These are phyloP conservation scores for Oedothorax gibbosus DNA, from an alignment of 1,140 invertebrate species.

Conservation along the genomic window DNA sequence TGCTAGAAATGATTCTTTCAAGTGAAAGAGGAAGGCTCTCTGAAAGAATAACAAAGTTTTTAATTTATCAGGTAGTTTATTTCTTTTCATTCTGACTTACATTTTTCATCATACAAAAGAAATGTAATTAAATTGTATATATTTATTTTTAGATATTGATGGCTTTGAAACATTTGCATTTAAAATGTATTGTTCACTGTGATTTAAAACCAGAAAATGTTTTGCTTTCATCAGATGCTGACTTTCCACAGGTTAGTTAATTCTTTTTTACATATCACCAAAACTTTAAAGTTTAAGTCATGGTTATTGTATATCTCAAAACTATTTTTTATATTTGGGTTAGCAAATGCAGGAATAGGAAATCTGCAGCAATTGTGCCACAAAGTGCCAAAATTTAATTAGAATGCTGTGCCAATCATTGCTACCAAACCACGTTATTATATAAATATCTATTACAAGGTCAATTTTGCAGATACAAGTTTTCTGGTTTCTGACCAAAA, in stretches of 20 bases:
- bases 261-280: background rate
- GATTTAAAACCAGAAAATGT: constrained; percentile 99
- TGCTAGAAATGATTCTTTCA: constrained; percentile 99
- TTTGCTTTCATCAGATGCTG: constrained; percentile 88
- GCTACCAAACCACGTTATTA: no score
- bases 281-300: background rate
- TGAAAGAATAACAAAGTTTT: constrained; percentile 95
- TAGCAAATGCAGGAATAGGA: no score
- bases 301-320: background rate
- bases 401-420: no score
- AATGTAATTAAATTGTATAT: background rate
- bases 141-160: constrained; percentile 84
- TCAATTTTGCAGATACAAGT: no score
- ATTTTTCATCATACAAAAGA: background rate
- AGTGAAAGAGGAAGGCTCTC: constrained; percentile 89
- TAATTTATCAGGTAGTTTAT: constrained; percentile 86
- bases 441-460: no score
- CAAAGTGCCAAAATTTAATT: no score
- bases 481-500: no score
- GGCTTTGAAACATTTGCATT: constrained; percentile 96
- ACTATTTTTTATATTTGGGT: no score
- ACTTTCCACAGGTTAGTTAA: constrained; percentile 85
- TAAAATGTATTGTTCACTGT: constrained; percentile 89
- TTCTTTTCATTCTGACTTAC: background rate
- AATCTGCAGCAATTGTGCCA: no score